Evolutionary conservation across 2,888 invertebrate genomes (phyloP), one percentile per base, ranked within the genome.

Genomic region (Tricholauxania praeusta): DNA sequence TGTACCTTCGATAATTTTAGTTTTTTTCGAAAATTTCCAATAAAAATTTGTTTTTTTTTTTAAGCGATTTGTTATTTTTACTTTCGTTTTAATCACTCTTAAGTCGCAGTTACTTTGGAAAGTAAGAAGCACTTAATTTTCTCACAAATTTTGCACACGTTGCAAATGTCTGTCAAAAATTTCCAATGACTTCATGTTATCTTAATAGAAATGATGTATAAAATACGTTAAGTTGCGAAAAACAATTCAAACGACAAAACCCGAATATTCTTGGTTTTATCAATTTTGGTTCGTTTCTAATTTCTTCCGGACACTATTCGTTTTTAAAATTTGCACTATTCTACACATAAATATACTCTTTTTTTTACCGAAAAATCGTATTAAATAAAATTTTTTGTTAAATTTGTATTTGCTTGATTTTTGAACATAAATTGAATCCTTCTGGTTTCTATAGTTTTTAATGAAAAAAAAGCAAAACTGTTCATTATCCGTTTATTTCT

Each of bases 191-290:
- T 69, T 69, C 59, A 70, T 62, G 52, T 70, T 62, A 70, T 70
- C 60, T 32, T 67, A n/a, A 22, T 62, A 62, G 57, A 67, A 67
- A 22, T 17, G 39, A n/a, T 62, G 47, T 62, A 48, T 17, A 49
- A 67, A 67, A 22, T 71, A 77, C 70, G 74, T 73, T 66, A 74
- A 73, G 74, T 76, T 77, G 74, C 75, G 72, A 76, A 76, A 77
- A 75, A 72, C 73, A 71, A 71, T 70, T 69, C 49, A 64, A 76
- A 73, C 72, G 69, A 69, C 69, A 74, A 71, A 32, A 52, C 69
- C 22, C 71, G 66, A 60, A 28, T 72, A 69, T 48, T 63, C 64
- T 72, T 14, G 71, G 59, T 69, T 69, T 63, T 72, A 65, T 66
- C 67, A 57, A 72, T 39, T 39, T 15, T 17, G 47, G 39, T 39